Conservation (phyloP, 2,113 vertebrate species). For the Clinocottus analis region DNA sequence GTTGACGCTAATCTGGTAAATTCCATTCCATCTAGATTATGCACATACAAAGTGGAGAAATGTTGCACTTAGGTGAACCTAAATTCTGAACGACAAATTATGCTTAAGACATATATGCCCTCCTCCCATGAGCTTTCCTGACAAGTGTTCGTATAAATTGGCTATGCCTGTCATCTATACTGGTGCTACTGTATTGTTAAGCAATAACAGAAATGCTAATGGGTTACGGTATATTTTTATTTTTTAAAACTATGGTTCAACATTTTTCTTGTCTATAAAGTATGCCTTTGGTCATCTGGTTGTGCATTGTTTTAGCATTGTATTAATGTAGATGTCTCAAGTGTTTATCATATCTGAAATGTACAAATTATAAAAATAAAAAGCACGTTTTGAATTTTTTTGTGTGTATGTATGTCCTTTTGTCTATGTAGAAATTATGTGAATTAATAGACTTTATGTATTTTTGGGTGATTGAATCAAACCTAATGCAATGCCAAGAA, state of each 20-base stretch:
- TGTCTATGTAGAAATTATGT: neutral
- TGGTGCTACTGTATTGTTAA: conserved; percentile 87
- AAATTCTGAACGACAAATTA: conserved; percentile 50
- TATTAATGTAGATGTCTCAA: conserved; percentile 87
- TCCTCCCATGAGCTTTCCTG: conserved; percentile 5
- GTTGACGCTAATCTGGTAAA: conserved; percentile 56
- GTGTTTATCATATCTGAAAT: conserved; percentile 89
- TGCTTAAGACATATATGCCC: conserved; percentile 33
- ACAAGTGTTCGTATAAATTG: conserved; percentile 64
- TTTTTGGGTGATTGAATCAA: neutral
- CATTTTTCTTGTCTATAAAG: conserved; percentile 62
- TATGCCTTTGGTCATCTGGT: conserved; percentile 72
- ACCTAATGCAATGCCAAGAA: neutral
- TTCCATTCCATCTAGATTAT: conserved; percentile 66
- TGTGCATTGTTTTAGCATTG: conserved; percentile 83
- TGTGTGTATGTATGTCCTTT: conserved; percentile 20
- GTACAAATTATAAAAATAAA: conserved; percentile 91
- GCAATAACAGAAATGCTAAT: conserved; percentile 55
- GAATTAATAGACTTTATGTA: neutral
- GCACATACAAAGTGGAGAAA: conserved; percentile 74
- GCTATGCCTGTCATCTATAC: conserved; percentile 77
- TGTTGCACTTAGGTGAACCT: conserved; percentile 74
- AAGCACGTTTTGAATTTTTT: conserved; percentile 89
- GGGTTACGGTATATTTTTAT: conserved; percentile 54
- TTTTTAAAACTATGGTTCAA: conserved; percentile 58